Evolutionary conservation across 2,797 vertebrate genomes (phyloP), one percentile per base, ranked within the genome.

Genomic region (Microctenopoma lineatum): DNA sequence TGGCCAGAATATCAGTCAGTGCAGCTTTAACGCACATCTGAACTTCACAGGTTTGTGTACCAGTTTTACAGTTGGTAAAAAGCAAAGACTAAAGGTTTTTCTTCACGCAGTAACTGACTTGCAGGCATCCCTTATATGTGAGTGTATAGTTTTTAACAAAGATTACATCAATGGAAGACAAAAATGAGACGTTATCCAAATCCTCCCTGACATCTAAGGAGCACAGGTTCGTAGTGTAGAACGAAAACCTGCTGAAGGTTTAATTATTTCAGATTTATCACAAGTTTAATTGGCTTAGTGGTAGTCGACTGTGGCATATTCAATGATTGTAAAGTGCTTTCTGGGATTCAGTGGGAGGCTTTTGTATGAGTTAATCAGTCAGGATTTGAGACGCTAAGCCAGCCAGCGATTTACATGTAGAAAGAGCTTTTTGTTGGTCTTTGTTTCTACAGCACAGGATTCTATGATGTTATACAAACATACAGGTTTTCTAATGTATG

Each of bases 251-350:
- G 46, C 54, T 15, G 6, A 48, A 1, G 4, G 57, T 39, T 50
- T 56, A 58, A 57, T 70, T 64, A 62, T 67, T 64, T 56, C 60
- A 47, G 54, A 55, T 51, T 47, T 72, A 41, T 59, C 50, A 66
- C 62, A 44, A 64, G 34, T 21, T 6, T 32, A 12, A 73, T 58
- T 14, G 45, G 13, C 41, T 57, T 39, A 3, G 26, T 2, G 0
- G 39, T 59, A 56, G 48, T 74, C 1, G 0, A 64, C 72, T 66
- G 18, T 67, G 46, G 38, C 44, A 46, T 4, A 6, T 65, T 59
- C 39, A 61, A 6, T 58, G 15, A 18, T 47, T 58, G 27, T 32
- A 1, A 63, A n/a, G 41, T 57, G 21, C 32, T 64, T 66, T 42
- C n/a, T 4, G 1, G 11, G n/a, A 25, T 56, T 59, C 15, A 45